phyloP scores from a whole-genome alignment of 2,888 invertebrate genomes.

The Odontocerum albicorne region DNA sequence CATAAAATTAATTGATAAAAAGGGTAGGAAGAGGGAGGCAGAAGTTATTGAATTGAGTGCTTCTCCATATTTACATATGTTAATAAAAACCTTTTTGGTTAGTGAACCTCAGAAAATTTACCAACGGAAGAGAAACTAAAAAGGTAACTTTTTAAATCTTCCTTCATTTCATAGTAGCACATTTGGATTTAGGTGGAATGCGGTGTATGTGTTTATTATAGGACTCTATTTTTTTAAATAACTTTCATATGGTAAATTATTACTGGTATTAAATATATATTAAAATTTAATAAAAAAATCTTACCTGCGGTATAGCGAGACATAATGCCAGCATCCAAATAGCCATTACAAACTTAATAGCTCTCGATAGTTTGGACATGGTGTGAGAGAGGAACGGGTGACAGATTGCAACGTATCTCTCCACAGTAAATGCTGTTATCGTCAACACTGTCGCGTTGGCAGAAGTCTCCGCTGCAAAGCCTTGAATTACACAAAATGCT shows the following conservation, averaged over 20 bases:
- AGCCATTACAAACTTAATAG: constrained; percentile 75
- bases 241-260: not conserved
- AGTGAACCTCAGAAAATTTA: no score
- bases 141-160: no score
- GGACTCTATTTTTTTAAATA: no score
- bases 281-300: not conserved
- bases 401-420: constrained; percentile 66
- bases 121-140: no score
- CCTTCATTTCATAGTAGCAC: no score
- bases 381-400: constrained; percentile 72
- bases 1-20: no score
- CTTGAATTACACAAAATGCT: constrained; percentile 75
- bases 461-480: constrained; percentile 77
- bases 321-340: constrained; percentile 80
- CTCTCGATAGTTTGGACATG: constrained; percentile 84
- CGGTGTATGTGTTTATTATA: no score
- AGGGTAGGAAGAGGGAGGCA: no score
- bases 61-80: no score
- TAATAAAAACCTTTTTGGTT: no score
- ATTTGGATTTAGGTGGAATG: no score
- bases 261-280: not conserved
- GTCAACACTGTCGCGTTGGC: constrained; percentile 77
- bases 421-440: constrained; percentile 84
- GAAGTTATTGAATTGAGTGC: no score
- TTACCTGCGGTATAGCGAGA: constrained; percentile 71